Conservation (phyloP, 2,797 vertebrate species). For the Ctenosaura bakeri region DNA sequence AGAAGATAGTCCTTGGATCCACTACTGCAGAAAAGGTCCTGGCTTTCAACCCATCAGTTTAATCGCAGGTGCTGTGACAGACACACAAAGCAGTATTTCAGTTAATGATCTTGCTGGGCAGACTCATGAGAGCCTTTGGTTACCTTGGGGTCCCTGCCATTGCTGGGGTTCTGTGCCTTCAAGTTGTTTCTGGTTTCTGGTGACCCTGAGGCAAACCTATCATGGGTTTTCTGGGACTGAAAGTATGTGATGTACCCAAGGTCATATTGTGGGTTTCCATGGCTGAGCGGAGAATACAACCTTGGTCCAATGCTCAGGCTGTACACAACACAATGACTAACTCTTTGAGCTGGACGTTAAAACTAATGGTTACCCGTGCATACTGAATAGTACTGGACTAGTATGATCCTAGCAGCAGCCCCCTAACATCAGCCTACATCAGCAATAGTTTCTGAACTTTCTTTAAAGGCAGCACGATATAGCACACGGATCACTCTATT, state of each 20-base stretch:
- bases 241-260: too few species aligned
- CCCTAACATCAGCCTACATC: not conserved
- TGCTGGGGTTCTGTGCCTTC: too few species aligned
- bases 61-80: not conserved
- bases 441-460: not conserved
- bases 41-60: not conserved
- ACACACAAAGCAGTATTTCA: not conserved
- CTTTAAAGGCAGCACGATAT: not conserved
- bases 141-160: too few species aligned
- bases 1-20: not conserved
- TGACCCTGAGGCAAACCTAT: too few species aligned
- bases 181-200: too few species aligned
- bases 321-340: not conserved
- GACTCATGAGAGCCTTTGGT: not conserved
- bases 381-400: not conserved
- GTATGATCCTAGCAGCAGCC: not conserved
- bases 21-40: not conserved
- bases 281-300: too few species aligned
- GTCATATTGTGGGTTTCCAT: too few species aligned
- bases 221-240: too few species aligned
- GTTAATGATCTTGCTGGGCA: not conserved
- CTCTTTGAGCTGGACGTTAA: not conserved
- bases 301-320: too few species aligned
- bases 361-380: not conserved
- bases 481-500: not conserved